A percentile compares a stretch with the other conserved stretches of the same genome.
Evolutionary conservation across 2,113 vertebrate genomes (phyloP).

Genomic region (Seriola quinqueradiata): DNA sequence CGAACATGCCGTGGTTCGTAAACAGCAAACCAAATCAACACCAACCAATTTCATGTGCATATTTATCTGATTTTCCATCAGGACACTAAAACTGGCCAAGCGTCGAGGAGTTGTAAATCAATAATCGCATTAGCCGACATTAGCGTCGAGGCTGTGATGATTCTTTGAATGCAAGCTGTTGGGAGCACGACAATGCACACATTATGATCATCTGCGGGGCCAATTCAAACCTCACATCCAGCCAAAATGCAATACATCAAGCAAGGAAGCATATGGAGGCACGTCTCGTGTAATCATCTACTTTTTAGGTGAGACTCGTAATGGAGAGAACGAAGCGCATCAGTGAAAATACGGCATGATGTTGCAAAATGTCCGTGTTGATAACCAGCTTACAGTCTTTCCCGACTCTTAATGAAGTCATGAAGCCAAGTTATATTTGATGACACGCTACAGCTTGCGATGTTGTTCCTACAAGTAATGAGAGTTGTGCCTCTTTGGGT

Average conservation of each 20-base stretch:
- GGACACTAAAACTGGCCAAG: conserved; percentile 56
- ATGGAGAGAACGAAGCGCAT: conserved; percentile 11
- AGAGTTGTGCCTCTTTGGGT: conserved; percentile 51
- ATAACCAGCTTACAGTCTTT: conserved; percentile 9
- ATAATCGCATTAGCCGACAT: conserved; percentile 53
- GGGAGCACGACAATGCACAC: conserved; percentile 28
- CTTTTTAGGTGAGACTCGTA: neutral
- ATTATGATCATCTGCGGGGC: conserved; percentile 10
- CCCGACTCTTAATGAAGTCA: conserved; percentile 55
- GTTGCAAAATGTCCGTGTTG: neutral
- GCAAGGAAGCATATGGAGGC: neutral
- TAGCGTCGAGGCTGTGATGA: conserved; percentile 45
- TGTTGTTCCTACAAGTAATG: conserved; percentile 55
- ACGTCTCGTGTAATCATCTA: conserved; percentile 1
- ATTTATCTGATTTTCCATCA: conserved; percentile 59
- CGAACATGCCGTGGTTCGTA: conserved; percentile 55
- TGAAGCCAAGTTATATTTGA: conserved; percentile 53
- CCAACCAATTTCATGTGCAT: conserved; percentile 51
- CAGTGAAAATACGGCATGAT: neutral
- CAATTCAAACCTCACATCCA: conserved; percentile 3
- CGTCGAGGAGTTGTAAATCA: conserved; percentile 39
- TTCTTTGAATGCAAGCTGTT: conserved; percentile 34
- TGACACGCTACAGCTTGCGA: conserved; percentile 32
- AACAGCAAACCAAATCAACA: conserved; percentile 55
- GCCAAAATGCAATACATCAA: neutral